These are phyloP conservation scores for Salticus scenicus DNA, from an alignment of 2,888 invertebrate genomes.

Conservation along the genomic window DNA sequence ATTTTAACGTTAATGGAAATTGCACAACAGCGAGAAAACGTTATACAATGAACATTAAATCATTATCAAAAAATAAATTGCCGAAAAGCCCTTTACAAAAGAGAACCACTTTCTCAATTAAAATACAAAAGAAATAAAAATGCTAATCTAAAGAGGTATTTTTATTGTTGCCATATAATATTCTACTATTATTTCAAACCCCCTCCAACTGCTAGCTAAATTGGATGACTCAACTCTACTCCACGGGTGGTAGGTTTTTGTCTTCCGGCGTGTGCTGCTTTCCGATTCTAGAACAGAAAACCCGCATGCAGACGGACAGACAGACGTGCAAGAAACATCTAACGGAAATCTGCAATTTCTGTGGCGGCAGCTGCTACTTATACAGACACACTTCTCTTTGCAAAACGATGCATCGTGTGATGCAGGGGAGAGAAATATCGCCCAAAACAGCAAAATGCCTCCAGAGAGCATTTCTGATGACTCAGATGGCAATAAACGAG, in stretches of 20 bases:
- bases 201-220: neutral
- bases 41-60: too few relatives aligned
- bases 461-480: slow-evolving; percentile 10
- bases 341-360: slow-evolving; percentile 67
- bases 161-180: too few relatives aligned
- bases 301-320: slow-evolving; percentile 17
- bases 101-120: too few relatives aligned
- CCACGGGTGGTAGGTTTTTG: slow-evolving; percentile 32
- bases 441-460: neutral
- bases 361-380: slow-evolving; percentile 42
- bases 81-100: too few relatives aligned
- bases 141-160: too few relatives aligned
- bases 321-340: slow-evolving; percentile 23
- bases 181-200: too few relatives aligned
- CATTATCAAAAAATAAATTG: too few relatives aligned
- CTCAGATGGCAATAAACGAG: slow-evolving; percentile 49
- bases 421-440: neutral
- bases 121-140: too few relatives aligned
- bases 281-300: neutral
- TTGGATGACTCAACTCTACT: slow-evolving; percentile 20
- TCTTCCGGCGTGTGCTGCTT: slow-evolving; percentile 28
- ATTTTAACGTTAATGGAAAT: too few relatives aligned
- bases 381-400: neutral
- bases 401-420: neutral
- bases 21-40: too few relatives aligned